Evolutionary conservation across 1,140 invertebrate genomes (phyloP).

Genomic region (Caenorhabditis briggsae): DNA sequence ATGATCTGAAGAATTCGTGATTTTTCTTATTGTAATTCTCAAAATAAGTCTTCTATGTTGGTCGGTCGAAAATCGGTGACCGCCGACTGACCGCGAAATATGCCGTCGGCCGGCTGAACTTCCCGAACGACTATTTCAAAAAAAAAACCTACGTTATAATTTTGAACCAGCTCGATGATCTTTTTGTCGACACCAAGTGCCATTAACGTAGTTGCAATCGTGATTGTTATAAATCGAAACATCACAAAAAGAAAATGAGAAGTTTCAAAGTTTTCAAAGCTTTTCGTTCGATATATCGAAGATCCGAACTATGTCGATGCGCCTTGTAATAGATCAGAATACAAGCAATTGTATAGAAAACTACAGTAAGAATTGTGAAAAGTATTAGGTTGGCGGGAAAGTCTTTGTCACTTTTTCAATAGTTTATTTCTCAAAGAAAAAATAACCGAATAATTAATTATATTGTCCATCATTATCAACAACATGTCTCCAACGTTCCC

Average conservation of each 20-base stretch:
- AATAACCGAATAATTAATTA: no score
- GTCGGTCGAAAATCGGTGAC: no score
- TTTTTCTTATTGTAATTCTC: no score
- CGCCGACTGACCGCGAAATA: no score
- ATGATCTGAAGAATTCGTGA: neutral
- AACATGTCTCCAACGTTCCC: no score
- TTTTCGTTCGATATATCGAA: constrained; percentile 29
- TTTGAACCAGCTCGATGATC: neutral
- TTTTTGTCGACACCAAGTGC: neutral
- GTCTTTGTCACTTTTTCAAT: no score
- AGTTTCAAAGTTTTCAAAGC: constrained; percentile 18
- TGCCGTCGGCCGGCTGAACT: no score
- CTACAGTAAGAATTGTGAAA: neutral
- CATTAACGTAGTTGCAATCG: neutral
- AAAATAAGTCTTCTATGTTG: no score
- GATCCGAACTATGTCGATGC: neutral
- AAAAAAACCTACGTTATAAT: constrained; percentile 9
- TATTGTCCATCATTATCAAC: no score
- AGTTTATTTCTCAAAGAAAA: no score
- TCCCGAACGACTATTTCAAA: no score
- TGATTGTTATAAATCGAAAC: constrained; percentile 16
- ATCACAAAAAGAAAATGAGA: neutral
- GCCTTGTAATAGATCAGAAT: constrained; percentile 20
- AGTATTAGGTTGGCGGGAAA: no score
- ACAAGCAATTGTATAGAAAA: neutral